A percentile compares a stretch with the other conserved stretches of the same genome.
phyloP scores from a whole-genome alignment of 2,888 invertebrate genomes.

The Aquatica leii region DNA sequence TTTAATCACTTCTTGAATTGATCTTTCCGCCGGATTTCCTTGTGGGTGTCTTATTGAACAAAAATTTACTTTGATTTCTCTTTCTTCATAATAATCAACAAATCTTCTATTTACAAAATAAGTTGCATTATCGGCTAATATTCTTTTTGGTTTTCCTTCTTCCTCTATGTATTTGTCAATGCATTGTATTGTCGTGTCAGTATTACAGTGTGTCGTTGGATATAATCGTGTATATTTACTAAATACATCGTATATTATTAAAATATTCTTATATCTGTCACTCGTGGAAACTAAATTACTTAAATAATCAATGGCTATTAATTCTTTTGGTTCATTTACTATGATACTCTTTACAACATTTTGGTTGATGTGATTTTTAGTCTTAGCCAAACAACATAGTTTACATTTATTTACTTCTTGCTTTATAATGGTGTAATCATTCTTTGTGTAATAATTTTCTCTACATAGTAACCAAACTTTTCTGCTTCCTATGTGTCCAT shows the following conservation, averaged over 20 bases:
- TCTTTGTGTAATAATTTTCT: not conserved
- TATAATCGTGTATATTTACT: conserved; percentile 3
- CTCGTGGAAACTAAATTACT: not conserved
- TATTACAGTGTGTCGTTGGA: not conserved
- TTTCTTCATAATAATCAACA: too few relatives aligned
- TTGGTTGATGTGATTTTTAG: not conserved
- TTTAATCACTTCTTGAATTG: too few relatives aligned
- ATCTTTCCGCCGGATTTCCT: too few relatives aligned
- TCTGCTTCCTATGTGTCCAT: conserved; percentile 13
- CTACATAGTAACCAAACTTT: conserved; percentile 12
- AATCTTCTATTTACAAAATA: too few relatives aligned
- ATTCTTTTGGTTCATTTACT: not conserved
- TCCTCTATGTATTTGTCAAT: too few relatives aligned
- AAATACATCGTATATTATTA: not conserved
- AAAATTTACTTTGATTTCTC: too few relatives aligned
- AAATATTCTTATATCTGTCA: not conserved
- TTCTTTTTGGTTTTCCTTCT: too few relatives aligned
- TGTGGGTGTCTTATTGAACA: too few relatives aligned
- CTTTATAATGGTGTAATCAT: not conserved
- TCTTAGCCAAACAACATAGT: conserved; percentile 5
- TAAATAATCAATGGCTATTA: conserved; percentile 1
- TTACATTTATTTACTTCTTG: conserved; percentile 10
- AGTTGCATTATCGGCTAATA: too few relatives aligned
- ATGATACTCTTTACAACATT: not conserved
- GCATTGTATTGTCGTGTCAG: not conserved